phyloP scores from a whole-genome alignment of 2,888 invertebrate species.

The Germaria angustata region DNA sequence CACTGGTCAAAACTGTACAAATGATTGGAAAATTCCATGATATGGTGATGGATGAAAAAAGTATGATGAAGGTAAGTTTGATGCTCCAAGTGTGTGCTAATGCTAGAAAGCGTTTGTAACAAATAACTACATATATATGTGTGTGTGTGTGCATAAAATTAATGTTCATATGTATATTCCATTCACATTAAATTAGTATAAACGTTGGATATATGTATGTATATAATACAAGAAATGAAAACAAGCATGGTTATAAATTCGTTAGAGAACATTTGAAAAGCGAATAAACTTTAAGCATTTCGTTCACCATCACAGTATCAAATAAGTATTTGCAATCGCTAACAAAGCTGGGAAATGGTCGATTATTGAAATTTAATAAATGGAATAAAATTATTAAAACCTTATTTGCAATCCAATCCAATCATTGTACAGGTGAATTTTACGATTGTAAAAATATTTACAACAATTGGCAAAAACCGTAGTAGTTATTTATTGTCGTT shows the following conservation, averaged over 20 bases:
- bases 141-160: constrained; percentile 19
- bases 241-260: not conserved
- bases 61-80: constrained; percentile 61
- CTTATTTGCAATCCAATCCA: constrained; percentile 12
- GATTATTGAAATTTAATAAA: not conserved
- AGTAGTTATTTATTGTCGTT: too few relatives aligned
- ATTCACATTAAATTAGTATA: constrained; percentile 29
- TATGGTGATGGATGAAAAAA: constrained; percentile 60
- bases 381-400: not conserved
- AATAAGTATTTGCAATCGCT: not conserved
- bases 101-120: constrained; percentile 15
- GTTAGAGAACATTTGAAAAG: not conserved
- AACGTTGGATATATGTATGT: not conserved
- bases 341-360: not conserved
- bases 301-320: constrained; percentile 50
- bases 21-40: constrained; percentile 63
- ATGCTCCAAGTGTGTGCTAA: constrained; percentile 30
- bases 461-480: too few relatives aligned
- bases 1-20: constrained; percentile 57
- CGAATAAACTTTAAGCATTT: not conserved
- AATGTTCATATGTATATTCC: constrained; percentile 30
- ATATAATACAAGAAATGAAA: not conserved
- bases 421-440: constrained; percentile 48
- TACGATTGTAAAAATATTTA: too few relatives aligned
- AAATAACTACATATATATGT: too few relatives aligned